Percentiles rank a stretch among this genome's conserved stretches.
phyloP scores from a whole-genome alignment of 2,888 invertebrate genomes.

The Gandaritis pyraliata region DNA sequence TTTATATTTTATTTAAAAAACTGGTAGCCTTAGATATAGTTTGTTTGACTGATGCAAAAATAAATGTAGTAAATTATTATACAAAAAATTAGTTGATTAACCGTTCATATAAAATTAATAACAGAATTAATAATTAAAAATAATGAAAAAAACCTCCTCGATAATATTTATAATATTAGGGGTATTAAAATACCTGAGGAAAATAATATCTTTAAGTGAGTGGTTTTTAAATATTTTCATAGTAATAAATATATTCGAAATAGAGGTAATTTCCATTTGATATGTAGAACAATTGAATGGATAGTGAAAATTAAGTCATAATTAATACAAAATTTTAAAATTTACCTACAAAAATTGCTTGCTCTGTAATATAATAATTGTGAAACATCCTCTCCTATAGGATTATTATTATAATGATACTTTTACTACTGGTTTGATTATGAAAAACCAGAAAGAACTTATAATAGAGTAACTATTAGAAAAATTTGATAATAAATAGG shows the following conservation, averaged over 20 bases:
- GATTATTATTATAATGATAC: conserved; percentile 17
- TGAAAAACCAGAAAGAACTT: conserved; percentile 10
- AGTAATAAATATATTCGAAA: not conserved
- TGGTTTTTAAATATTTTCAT: not conserved
- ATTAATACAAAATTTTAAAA: conserved; percentile 9
- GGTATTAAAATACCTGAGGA: too few relatives aligned
- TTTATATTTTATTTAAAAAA: too few relatives aligned
- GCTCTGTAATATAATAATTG: conserved; percentile 20
- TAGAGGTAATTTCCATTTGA: conserved; percentile 58
- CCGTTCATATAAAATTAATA: too few relatives aligned
- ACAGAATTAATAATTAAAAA: too few relatives aligned
- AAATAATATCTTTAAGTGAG: too few relatives aligned
- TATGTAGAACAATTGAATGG: conserved; percentile 67
- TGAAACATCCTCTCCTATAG: conserved; percentile 15
- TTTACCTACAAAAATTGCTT: conserved; percentile 64
- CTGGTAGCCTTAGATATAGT: too few relatives aligned
- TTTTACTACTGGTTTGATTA: conserved; percentile 34
- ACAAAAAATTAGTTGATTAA: too few relatives aligned
- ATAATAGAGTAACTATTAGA: not conserved
- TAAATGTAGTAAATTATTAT: too few relatives aligned
- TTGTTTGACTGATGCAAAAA: too few relatives aligned
- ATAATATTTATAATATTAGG: too few relatives aligned
- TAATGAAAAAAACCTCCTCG: too few relatives aligned
- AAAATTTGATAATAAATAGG: not conserved
- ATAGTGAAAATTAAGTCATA: conserved; percentile 40